These are phyloP conservation scores for Zeugodacus cucurbitae DNA, from an alignment of 1,140 invertebrate species.

Conservation along the genomic window DNA sequence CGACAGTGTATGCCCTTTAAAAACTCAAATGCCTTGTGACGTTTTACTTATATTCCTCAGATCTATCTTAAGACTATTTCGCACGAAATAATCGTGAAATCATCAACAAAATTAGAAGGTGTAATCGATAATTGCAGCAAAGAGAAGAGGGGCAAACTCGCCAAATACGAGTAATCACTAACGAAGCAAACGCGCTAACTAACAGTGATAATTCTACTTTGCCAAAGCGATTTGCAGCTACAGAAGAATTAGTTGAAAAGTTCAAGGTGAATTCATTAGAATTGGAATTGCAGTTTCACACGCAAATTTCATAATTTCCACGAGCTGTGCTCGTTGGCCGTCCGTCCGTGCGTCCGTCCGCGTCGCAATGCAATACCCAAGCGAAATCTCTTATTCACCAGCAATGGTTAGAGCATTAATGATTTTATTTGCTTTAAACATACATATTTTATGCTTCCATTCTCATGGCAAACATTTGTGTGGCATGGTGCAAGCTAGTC, in stretches of 20 bases:
- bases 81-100: neutral
- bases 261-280: conserved; percentile 43
- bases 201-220: neutral
- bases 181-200: neutral
- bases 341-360: neutral
- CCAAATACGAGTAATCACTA: neutral
- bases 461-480: neutral
- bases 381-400: neutral
- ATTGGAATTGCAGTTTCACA: conserved; percentile 41
- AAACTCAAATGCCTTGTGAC: no score
- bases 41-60: no score
- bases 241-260: conserved; percentile 17
- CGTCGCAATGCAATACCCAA: neutral
- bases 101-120: neutral
- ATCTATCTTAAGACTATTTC: no score
- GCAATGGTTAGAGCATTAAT: neutral
- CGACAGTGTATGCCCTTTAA: no score
- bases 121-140: neutral
- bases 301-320: conserved; percentile 41
- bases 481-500: neutral
- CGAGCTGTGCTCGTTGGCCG: neutral
- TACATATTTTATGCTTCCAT: neutral
- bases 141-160: no score
- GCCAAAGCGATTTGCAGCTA: neutral
- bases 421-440: neutral